Percentiles rank a stretch among this genome's conserved stretches.
phyloP scores from a whole-genome alignment of 2,888 invertebrate genomes.

The Chymomyza amoena region DNA sequence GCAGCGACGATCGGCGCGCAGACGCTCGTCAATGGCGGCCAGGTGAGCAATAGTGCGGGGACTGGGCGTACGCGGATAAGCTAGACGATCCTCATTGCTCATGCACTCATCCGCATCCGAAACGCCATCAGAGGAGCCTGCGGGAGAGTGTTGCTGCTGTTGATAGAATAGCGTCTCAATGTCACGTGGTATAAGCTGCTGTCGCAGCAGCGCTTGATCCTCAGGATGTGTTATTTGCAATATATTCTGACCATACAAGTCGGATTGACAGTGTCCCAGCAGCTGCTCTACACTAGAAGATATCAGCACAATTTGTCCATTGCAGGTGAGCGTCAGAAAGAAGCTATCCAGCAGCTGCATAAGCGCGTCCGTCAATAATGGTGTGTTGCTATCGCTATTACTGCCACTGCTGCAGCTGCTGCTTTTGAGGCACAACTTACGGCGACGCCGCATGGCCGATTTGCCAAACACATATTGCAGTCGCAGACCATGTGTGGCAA shows the following conservation, averaged over 20 bases:
- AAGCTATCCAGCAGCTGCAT: conserved; percentile 88
- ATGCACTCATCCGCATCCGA: conserved; percentile 40
- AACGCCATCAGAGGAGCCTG: conserved; percentile 16
- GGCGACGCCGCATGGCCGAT: conserved; percentile 51
- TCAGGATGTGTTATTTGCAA: conserved; percentile 88
- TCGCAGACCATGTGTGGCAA: conserved; percentile 91
- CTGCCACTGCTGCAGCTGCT: conserved; percentile 13
- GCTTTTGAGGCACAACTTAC: conserved; percentile 37
- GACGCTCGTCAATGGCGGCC: conserved; percentile 72
- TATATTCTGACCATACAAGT: conserved; percentile 89
- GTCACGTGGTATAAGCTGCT: conserved; percentile 82
- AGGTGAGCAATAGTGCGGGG: conserved; percentile 56
- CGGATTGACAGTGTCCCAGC: conserved; percentile 91
- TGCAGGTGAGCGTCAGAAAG: conserved; percentile 87
- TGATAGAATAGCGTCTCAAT: conserved; percentile 76
- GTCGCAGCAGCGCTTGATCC: conserved; percentile 86
- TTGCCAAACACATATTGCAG: conserved; percentile 83
- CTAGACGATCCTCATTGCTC: conserved; percentile 24
- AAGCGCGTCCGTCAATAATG: conserved; percentile 81
- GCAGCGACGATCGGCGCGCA: conserved; percentile 80
- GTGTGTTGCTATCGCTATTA: conserved; percentile 70
- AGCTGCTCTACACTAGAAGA: conserved; percentile 93
- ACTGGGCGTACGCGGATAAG: conserved; percentile 46
- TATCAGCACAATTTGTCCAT: conserved; percentile 91
- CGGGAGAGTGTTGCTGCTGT: conserved; percentile 30